Conservation (phyloP, 2,113 vertebrate genomes). For the Chlamydotis undulata region DNA sequence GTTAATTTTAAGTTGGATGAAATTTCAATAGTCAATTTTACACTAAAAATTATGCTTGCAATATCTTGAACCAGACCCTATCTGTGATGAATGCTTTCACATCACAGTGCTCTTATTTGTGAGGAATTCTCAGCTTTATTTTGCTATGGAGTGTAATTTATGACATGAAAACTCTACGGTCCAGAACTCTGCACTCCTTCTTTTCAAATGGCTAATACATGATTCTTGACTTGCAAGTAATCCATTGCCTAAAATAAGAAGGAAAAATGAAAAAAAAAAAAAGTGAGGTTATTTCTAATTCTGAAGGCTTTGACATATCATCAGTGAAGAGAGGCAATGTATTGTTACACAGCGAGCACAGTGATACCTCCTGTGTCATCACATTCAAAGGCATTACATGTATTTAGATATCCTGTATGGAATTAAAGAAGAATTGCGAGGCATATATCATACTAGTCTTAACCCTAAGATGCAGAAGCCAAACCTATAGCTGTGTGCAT, state of each 20-base stretch:
- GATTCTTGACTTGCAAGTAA: neutral
- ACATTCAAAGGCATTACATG: neutral
- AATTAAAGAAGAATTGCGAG: neutral
- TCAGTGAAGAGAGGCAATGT: conserved; percentile 3
- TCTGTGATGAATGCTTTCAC: neutral
- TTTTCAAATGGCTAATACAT: neutral
- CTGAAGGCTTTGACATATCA: conserved; percentile 14
- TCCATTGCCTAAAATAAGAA: neutral
- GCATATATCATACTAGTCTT: neutral
- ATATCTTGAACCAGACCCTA: neutral
- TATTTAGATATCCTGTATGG: neutral
- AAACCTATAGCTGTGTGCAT: neutral
- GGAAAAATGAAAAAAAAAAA: neutral
- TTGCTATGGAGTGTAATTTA: neutral
- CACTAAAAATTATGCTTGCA: neutral
- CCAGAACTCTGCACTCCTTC: neutral
- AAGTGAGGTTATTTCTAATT: neutral
- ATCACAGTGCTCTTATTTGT: neutral
- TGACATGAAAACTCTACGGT: neutral
- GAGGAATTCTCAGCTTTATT: conserved; percentile 24
- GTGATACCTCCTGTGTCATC: conserved; percentile 18
- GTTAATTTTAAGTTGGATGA: conserved; percentile 29
- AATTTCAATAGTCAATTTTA: conserved; percentile 8
- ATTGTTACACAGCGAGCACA: neutral
- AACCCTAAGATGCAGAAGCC: neutral